Evolutionary conservation across 2,797 vertebrate species (phyloP), one percentile per base, ranked within the genome.

Genomic region (Lepus townsendii): DNA sequence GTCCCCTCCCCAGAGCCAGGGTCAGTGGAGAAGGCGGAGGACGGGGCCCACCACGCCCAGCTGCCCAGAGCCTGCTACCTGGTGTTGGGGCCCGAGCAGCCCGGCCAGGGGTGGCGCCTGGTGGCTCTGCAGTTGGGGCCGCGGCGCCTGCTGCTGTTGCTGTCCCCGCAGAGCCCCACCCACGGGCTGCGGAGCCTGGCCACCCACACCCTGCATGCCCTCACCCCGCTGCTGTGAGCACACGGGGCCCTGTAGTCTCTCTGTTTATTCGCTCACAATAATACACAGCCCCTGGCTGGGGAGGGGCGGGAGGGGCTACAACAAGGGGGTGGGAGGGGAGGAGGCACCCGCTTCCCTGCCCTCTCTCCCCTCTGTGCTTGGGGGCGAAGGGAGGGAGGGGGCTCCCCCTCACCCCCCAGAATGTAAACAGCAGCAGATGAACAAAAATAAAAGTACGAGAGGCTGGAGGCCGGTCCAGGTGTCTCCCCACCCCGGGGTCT

Each of bases 31-130:
- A 98, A 99, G 84, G 99, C 98, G 60, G 98, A 99, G 69, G 99
- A 99, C 68, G 93, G 93, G 1, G 90, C 83, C 26, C 98, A 98
- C 47, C 98, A 98, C 86, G 91, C 98, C 12, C 99, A 99, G 63
- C 97, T 98, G 52, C 99, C 99, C 0, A 96, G 98, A 42, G 99
- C 99, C 96, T 99, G 99, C 97, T 99, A 99, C 97, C 96, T 99
- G 3, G 98, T 99, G 98, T 47, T 72, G 0, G 96, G 97, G 35
- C 47, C 88, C 0, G 83, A 90, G 68, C 73, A 90, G 98, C 99
- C 11, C 96, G 99, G 80, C 98, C 98, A 85, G 97, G 99, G 97
- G 97, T 98, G 97, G 99, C 98, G 47, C 98, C 97, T 57, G 97
- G 99, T 98, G 35, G 99, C 98, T 1, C 96, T 99, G 79, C 99